Percentiles rank a stretch among this genome's conserved stretches.
Evolutionary conservation across 1,140 invertebrate genomes (phyloP).

Genomic region (Rhizoglyphus robini): DNA sequence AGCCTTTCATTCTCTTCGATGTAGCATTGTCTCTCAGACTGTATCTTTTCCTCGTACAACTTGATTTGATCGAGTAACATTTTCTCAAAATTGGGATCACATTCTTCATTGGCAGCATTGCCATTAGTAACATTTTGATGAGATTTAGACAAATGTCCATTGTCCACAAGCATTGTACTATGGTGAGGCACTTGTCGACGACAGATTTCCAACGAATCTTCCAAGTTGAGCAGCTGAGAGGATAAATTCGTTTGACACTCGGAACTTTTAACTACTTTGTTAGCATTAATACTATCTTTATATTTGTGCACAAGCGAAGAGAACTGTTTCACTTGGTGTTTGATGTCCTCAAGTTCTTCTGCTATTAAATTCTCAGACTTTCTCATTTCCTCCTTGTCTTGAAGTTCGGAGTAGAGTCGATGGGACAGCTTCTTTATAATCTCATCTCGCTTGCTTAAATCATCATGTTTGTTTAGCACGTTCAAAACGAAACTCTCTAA

Average conservation of each 20-base stretch:
- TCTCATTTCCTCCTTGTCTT: neutral
- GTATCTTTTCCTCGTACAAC: neutral
- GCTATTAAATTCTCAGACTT: neutral
- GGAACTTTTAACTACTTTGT: neutral
- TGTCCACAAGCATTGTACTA: neutral
- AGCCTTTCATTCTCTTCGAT: constrained; percentile 1
- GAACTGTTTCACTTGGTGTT: constrained; percentile 6
- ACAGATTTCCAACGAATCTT: neutral
- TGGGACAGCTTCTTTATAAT: neutral
- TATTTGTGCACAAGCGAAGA: neutral
- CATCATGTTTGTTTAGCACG: neutral
- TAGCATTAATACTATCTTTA: neutral
- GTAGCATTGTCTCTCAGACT: neutral
- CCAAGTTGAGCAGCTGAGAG: neutral
- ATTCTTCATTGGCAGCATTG: neutral
- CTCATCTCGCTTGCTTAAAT: neutral
- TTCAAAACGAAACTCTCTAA: neutral
- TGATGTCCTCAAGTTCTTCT: neutral
- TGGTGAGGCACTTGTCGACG: neutral
- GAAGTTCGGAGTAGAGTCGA: neutral
- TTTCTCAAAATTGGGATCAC: neutral
- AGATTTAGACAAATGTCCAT: neutral
- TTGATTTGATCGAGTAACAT: constrained; percentile 5
- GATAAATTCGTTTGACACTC: constrained; percentile 5
- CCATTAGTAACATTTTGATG: neutral